phyloP scores from a whole-genome alignment of 1,140 invertebrate species.

The Musca vetustissima region DNA sequence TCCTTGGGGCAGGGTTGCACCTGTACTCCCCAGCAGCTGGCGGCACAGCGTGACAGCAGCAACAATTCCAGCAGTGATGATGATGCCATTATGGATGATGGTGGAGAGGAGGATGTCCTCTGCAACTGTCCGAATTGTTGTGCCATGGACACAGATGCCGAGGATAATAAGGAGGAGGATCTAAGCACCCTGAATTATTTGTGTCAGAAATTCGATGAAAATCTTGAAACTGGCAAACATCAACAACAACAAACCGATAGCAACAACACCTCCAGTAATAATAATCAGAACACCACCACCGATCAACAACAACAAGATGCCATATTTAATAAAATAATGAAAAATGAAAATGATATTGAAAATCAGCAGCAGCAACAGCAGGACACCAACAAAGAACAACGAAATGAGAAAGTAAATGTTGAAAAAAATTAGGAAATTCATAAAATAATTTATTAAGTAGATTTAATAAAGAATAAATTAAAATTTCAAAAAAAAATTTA shows the following conservation, averaged over 20 bases:
- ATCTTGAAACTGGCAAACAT: constrained; percentile 39
- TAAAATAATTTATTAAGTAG: too few species aligned
- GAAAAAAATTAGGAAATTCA: too few species aligned
- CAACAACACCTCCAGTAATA: neutral
- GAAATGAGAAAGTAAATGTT: neutral
- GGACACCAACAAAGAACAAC: neutral
- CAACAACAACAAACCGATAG: constrained; percentile 18
- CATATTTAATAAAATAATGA: neutral
- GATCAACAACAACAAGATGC: neutral
- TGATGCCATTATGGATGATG: neutral
- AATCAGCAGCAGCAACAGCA: neutral
- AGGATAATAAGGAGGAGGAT: constrained; percentile 56
- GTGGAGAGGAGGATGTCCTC: neutral
- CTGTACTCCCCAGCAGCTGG: constrained; percentile 34
- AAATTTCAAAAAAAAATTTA: too few species aligned
- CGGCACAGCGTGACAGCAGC: neutral
- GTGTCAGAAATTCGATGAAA: constrained; percentile 55
- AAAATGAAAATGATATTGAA: too few species aligned
- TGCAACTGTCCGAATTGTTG: constrained; percentile 30
- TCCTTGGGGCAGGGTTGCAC: constrained; percentile 23
- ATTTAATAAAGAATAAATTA: too few species aligned
- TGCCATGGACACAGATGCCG: constrained; percentile 54
- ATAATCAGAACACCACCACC: constrained; percentile 3
- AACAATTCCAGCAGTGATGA: neutral
- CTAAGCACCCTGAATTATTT: constrained; percentile 46